Base-by-base conservation (phyloP, 2,888 invertebrate species). In the Agonopterix alstromeriana region DNA sequence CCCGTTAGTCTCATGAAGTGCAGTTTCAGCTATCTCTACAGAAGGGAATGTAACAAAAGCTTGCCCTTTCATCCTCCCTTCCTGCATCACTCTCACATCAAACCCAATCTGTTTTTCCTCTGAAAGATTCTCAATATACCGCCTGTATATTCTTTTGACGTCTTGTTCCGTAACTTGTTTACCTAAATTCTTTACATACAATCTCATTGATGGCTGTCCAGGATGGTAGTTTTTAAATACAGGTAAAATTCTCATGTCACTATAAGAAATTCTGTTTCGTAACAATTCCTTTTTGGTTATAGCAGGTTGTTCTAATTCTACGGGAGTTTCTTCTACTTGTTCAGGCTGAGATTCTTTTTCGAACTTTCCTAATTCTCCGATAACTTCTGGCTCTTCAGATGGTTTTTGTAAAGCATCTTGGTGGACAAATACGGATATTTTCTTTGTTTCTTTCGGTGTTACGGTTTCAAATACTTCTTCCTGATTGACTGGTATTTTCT, bases 31-130 rank as follows among this genome's bases (percentile, higher is more conserved):
- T 63, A 91, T 82, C 44, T 89, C 85, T 10, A 92, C 89, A 63
- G 90, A 92, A 47, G 95, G 94, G 48, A 97, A 89, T 0, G 96
- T 96, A 0, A 98, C 91, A 89, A 98, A 98, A 0, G 97, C 97
- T 81, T 98, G 98, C 0, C 98, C 98, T 79, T 97, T 98, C 98
- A 98, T 98, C 67, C 97, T 91, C 0, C 98, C 98, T 77, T 97
- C 96, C 70, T 96, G 95, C 97, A 98, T 96, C 10, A 97, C 90
- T 60, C 95, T 90, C 3, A 98, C 92, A 74, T 92, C 91, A 77
- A 92, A 91, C 43, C 86, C 85, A 52, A 83, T 83, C 8, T 81
- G 73, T 46, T 89, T 82, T 44, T 85, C 79, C 50, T 78, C 78
- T 14, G 77, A 63, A 47, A 81, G 63, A 42, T 75, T 67, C 52